These are phyloP conservation scores for Mesembrinibis cayennensis DNA, from an alignment of 2,113 vertebrate species.

Conservation along the genomic window DNA sequence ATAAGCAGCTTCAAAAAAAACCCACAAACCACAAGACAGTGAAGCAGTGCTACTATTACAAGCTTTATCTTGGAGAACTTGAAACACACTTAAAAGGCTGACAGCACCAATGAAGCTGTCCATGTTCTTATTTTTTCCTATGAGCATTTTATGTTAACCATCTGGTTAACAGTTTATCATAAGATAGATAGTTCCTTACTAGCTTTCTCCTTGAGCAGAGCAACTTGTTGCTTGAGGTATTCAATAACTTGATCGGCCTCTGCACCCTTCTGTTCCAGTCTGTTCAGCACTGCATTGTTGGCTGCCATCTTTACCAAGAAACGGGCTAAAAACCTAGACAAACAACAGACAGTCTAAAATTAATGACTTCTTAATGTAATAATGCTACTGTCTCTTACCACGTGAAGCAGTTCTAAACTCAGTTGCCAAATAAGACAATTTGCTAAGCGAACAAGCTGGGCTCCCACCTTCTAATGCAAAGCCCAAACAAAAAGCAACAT, in stretches of 20 bases:
- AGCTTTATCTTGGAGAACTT: not conserved
- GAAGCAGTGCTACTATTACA: not conserved
- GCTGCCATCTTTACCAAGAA: constrained; percentile 88
- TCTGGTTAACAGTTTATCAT: not conserved
- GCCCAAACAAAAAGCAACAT: not conserved
- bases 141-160: not conserved
- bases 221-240: constrained; percentile 95
- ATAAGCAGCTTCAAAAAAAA: not conserved
- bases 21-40: not conserved
- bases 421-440: not conserved
- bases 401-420: not conserved
- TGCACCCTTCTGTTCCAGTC: constrained; percentile 90
- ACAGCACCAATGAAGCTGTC: not conserved
- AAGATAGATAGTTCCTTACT: constrained; percentile 75
- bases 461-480: not conserved
- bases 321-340: constrained; percentile 81
- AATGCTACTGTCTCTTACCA: not conserved
- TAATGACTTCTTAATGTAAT: not conserved
- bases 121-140: not conserved
- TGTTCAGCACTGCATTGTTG: constrained; percentile 82
- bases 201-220: constrained; percentile 95
- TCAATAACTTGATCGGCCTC: constrained; percentile 96
- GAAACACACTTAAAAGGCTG: not conserved
- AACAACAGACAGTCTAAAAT: constrained; percentile 1
- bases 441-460: not conserved